Base-by-base conservation (phyloP, 2,888 invertebrate genomes). In the Netelia inedita region DNA sequence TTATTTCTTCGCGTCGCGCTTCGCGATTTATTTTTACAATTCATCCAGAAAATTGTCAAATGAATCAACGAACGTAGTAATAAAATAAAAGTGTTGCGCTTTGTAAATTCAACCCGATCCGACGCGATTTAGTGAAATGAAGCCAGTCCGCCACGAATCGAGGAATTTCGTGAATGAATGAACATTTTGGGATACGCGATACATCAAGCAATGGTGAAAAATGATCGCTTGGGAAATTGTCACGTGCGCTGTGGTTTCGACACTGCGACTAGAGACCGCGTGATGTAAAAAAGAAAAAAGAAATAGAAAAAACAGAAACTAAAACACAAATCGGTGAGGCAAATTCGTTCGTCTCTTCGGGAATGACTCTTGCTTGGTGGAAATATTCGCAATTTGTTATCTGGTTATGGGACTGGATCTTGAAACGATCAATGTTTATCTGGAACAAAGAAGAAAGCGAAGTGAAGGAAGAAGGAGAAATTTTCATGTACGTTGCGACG, bases 331-430 rank as follows among this genome's bases (percentile, higher is more conserved):
- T 72, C 50, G 21, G 66, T 46, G 75, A 80, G n/a, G 23, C 28
- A 59, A 61, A 57, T 43, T 28, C 16, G 41, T 61, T 74, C 53
- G 53, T 14, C 43, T 9, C 10, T 8, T 55, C 50, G 61, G 73
- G 69, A 61, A 87, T 86, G 83, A 61, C 79, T 59, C 35, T 61
- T 61, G 21, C 63, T 69, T 85, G 76, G 83, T 83, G 81, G 74
- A 81, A 75, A 50, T 86, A 85, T 63, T 85, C 82, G 66, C 61
- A 76, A 57, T 21, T 85, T 46, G 76, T 87, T n/a, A 55, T 78
- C 23, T 71, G 72, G n/a, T 57, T 87, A n/a, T 88, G 87, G 85
- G 76, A 86, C 28, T 87, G 86, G 86, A 79, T 86, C 28, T 41
- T 82, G 28, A 53, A 61, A 3, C 63, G 19, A 61, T 74, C 69